Evolutionary conservation across 1,140 invertebrate species (phyloP).

Genomic region (Penaeus indicus): DNA sequence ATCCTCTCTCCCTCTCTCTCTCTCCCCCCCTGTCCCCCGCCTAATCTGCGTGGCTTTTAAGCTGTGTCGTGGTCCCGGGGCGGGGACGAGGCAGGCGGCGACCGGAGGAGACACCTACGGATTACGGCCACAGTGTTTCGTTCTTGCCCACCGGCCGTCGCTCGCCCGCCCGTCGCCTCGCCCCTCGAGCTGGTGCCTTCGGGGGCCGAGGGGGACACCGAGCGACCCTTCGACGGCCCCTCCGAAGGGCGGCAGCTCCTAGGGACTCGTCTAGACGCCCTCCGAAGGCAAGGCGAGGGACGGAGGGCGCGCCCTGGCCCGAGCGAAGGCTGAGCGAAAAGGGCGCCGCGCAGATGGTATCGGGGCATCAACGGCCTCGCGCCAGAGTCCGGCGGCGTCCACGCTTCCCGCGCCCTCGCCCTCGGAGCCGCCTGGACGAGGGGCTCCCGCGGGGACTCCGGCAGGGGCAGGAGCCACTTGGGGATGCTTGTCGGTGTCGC

Average conservation of each 20-base stretch:
- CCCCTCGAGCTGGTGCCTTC: no score
- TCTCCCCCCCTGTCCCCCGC: constrained; percentile 31
- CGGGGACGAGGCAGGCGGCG: constrained; percentile 8
- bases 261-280: no score
- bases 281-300: background rate
- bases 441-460: no score
- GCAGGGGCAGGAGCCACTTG: no score
- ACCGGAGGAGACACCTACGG: constrained; percentile 50
- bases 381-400: constrained; percentile 34
- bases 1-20: constrained; percentile 29
- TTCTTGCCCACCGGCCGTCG: background rate
- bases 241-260: no score
- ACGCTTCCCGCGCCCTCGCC: no score
- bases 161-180: no score
- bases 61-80: constrained; percentile 11
- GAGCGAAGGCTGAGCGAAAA: background rate
- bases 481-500: no score
- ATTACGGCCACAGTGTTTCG: constrained; percentile 52
- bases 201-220: no score
- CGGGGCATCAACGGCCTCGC: constrained; percentile 51
- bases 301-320: background rate
- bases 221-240: no score
- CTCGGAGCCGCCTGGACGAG: no score
- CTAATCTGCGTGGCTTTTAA: constrained; percentile 64
- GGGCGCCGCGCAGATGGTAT: constrained; percentile 48